phyloP scores from a whole-genome alignment of 2,797 vertebrate genomes.

The Botia almorhae region DNA sequence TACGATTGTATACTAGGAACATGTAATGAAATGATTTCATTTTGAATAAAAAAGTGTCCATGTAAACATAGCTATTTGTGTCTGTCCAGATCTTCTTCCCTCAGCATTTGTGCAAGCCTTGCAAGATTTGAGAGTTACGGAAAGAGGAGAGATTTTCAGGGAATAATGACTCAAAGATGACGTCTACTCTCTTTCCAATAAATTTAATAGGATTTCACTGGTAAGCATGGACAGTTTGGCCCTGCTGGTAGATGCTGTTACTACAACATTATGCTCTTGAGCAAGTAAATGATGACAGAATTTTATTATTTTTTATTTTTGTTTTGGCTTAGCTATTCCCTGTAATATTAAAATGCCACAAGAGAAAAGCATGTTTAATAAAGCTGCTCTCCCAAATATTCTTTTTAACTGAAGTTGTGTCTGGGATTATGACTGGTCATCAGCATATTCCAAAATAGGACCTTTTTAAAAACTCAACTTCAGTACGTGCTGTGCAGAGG shows the following conservation, averaged over 20 bases:
- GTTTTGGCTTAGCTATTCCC: background rate
- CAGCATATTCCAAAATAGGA: constrained; percentile 4
- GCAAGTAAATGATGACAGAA: background rate
- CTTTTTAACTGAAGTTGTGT: background rate
- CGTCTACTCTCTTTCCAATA: no score
- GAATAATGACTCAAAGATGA: no score
- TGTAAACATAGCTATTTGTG: background rate
- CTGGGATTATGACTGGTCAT: constrained; percentile 14
- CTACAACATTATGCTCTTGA: no score
- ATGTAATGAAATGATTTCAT: background rate
- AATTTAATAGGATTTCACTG: no score
- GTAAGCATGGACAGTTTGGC: no score
- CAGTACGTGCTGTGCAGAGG: constrained; percentile 17
- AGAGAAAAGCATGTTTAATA: background rate
- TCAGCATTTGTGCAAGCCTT: no score
- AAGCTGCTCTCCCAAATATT: background rate
- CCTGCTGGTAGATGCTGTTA: background rate
- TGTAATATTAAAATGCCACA: background rate
- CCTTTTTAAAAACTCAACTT: background rate
- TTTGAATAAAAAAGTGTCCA: background rate
- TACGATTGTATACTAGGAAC: background rate
- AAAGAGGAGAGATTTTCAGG: no score
- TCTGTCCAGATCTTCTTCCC: no score
- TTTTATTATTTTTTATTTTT: background rate
- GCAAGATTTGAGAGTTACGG: no score